Evolutionary conservation across 2,797 vertebrate species (phyloP), one percentile per base, ranked within the genome.

Genomic region (Sebastes steindachneri): DNA sequence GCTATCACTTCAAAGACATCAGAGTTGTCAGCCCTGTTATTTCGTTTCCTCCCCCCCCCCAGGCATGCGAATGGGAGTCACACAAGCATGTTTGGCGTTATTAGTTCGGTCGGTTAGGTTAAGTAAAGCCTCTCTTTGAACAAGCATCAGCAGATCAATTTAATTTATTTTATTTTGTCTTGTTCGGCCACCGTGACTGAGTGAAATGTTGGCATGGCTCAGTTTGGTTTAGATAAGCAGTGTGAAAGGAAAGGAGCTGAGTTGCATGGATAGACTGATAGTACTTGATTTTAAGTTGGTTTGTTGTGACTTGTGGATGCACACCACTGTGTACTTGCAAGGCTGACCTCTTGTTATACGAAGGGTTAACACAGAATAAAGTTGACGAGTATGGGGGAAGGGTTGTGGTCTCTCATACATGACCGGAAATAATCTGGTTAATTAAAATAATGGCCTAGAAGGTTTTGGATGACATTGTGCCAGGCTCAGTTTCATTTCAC

Each of bases 1-100:
- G 53, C 69, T 53, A 19, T 69, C 57, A 57, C 75, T 75, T 89
- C 60, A 80, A 67, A 87, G 82, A 79, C 84, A 65, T 74, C 55
- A 60, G 48, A 41, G 53, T 57, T 74, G 70, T 89, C 80, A 79
- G 83, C 71, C 35, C 66, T 31, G 23, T 72, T 79, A 68, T 55
- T 73, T 79, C 0, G 5, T 41, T 58, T 35, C 64, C 29, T 48
- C 57, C 72, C 66, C 72, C 68, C 82, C 59, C 54, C 21, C 25
- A 68, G 73, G 35, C 76, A 23, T 68, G 29, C 60, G 51, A 76
- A 69, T 35, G 53, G 8, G 33, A 74, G 58, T 64, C 83, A 80
- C 77, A 73, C 69, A 58, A 33, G 35, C 33, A 21, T 17, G 41
- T 75, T 69, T 35, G 31, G 8, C 15, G 2, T 54, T 33, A 48